These are phyloP conservation scores for Synanthedon vespiformis DNA, from an alignment of 2,888 invertebrate genomes.

Conservation along the genomic window DNA sequence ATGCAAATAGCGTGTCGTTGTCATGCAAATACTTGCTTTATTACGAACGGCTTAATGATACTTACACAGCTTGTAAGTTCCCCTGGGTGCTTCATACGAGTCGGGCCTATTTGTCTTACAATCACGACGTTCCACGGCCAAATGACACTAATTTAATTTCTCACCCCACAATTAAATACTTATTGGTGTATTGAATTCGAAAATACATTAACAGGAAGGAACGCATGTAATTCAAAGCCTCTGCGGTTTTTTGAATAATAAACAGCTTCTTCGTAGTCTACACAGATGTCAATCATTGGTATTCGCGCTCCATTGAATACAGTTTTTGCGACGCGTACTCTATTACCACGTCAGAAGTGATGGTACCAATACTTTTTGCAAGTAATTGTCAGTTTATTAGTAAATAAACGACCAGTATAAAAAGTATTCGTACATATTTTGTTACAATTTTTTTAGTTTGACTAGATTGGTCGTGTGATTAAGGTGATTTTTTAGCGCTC, in stretches of 20 bases:
- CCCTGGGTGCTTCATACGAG: constrained; percentile 25
- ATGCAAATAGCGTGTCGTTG: constrained; percentile 62
- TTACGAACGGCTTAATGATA: constrained; percentile 60
- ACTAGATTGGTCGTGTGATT: too few species aligned
- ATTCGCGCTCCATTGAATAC: constrained; percentile 17
- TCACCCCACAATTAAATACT: constrained; percentile 16
- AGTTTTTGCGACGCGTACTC: constrained; percentile 21
- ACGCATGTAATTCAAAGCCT: not conserved
- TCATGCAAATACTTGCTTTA: constrained; percentile 64
- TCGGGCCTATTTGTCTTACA: constrained; percentile 33
- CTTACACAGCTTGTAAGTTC: constrained; percentile 46
- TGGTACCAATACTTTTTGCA: constrained; percentile 27
- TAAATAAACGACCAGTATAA: not conserved
- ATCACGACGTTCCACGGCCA: constrained; percentile 12
- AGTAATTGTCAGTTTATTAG: constrained; percentile 14
- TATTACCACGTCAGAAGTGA: constrained; percentile 18
- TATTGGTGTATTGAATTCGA: constrained; percentile 5
- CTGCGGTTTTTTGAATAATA: not conserved
- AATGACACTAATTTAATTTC: constrained; percentile 14
- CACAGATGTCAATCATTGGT: constrained; percentile 31
- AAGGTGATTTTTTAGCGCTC: too few species aligned
- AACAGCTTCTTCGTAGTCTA: constrained; percentile 10
- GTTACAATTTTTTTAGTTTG: too few species aligned
- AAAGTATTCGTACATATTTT: too few species aligned
- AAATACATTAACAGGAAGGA: not conserved